These are phyloP conservation scores for Cairina moschata DNA, from an alignment of 2,113 vertebrate genomes.

Conservation along the genomic window DNA sequence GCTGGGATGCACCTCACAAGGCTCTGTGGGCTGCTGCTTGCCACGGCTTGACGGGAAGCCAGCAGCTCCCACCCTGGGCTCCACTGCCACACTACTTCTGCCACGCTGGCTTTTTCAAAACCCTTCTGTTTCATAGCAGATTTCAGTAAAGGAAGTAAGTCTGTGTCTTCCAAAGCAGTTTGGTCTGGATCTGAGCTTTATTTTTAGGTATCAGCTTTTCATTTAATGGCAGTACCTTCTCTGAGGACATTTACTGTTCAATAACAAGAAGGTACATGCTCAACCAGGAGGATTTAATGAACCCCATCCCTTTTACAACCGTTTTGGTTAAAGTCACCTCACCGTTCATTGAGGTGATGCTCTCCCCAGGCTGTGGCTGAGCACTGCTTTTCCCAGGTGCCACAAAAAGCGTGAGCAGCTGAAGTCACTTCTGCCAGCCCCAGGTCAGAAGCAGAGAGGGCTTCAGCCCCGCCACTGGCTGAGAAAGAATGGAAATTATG, in stretches of 20 bases:
- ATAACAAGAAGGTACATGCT: background rate
- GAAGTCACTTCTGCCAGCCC: background rate
- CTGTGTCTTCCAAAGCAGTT: background rate
- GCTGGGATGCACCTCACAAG: background rate
- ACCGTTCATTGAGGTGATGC: background rate
- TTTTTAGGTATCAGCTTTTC: background rate
- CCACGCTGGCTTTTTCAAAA: background rate
- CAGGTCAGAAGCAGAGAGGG: accelerated
- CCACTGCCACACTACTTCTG: background rate
- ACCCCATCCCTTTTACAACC: background rate
- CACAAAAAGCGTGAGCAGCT: background rate
- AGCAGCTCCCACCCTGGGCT: background rate
- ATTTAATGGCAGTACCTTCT: background rate
- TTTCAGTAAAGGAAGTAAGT: background rate
- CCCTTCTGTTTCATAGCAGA: accelerated
- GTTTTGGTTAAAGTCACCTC: background rate
- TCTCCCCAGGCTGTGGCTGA: background rate
- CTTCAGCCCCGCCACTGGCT: background rate
- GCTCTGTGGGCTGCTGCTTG: accelerated
- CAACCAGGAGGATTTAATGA: background rate
- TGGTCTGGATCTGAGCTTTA: background rate
- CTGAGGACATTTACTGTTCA: background rate
- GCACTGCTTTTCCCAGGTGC: background rate
- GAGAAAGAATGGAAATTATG: background rate
- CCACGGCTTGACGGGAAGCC: background rate